Percentiles rank a stretch among this genome's conserved stretches.
Conservation (phyloP, 2,888 invertebrate species). For the Ceriagrion tenellum region DNA sequence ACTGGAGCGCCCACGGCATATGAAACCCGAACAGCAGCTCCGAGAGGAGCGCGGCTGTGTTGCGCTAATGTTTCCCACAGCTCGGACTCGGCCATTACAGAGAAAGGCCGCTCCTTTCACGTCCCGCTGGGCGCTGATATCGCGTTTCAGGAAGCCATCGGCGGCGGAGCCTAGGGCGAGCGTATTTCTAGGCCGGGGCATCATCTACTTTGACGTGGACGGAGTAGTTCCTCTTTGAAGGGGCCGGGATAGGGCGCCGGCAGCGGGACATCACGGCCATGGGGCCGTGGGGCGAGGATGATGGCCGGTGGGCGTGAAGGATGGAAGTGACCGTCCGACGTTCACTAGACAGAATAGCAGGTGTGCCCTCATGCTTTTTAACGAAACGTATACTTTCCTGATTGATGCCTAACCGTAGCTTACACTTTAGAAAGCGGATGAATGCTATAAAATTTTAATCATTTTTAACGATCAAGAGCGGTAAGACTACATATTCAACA, state of each 20-base stretch:
- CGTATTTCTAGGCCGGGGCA: neutral
- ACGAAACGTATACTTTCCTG: neutral
- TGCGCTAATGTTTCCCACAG: neutral
- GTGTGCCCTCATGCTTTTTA: neutral
- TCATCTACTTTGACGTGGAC: conserved; percentile 2
- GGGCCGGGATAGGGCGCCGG: neutral
- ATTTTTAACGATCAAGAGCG: too few relatives aligned
- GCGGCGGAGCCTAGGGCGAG: neutral
- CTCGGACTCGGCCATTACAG: neutral
- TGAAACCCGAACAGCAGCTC: neutral
- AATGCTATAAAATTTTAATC: too few relatives aligned
- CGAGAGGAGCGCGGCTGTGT: neutral
- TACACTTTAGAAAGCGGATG: neutral
- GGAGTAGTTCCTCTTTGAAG: neutral
- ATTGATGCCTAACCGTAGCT: neutral
- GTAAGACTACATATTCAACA: too few relatives aligned
- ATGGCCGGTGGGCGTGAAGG: neutral
- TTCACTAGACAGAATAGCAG: neutral
- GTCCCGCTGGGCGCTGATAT: neutral
- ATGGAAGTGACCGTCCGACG: neutral
- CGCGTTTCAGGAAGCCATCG: conserved; percentile 31
- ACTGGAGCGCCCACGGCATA: neutral
- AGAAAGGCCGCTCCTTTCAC: neutral
- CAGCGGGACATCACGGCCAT: neutral
- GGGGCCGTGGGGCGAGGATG: neutral